phyloP scores from a whole-genome alignment of 2,888 invertebrate species.

The Leucophora obtusa region DNA sequence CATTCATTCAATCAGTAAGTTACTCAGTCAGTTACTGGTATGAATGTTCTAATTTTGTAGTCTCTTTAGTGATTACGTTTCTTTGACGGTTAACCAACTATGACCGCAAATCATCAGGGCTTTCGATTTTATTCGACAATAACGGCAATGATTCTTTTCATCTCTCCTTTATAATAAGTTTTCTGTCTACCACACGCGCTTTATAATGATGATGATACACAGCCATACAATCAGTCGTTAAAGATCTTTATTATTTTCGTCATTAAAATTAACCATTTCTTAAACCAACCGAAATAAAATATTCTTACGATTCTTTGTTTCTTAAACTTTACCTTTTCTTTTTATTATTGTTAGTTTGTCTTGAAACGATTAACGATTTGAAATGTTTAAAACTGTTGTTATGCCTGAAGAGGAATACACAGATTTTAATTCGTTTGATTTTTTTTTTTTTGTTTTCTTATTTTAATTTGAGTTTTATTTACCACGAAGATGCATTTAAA shows the following conservation, averaged over 20 bases:
- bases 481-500: conserved; percentile 32
- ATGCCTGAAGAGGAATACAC: conserved; percentile 43
- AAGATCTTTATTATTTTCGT: conserved; percentile 8
- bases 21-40: conserved; percentile 8
- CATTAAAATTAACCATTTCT: conserved; percentile 8
- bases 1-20: not conserved
- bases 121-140: conserved; percentile 44
- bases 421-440: conserved; percentile 10
- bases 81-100: conserved; percentile 14
- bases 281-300: conserved; percentile 16
- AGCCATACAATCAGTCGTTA: not conserved
- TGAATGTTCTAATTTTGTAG: not conserved
- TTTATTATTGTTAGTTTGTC: conserved; percentile 15
- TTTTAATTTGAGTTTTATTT: conserved; percentile 11
- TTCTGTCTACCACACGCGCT: not conserved
- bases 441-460: not conserved
- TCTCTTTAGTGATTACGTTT: not conserved
- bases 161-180: not conserved
- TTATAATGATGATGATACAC: conserved; percentile 10
- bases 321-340: conserved; percentile 10
- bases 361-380: conserved; percentile 33
- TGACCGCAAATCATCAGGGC: conserved; percentile 17
- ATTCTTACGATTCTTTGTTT: conserved; percentile 2
- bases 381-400: conserved; percentile 35
- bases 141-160: not conserved